A percentile compares a stretch with the other conserved stretches of the same genome.
phyloP scores from a whole-genome alignment of 2,797 vertebrate species.

The Chrosomus eos region DNA sequence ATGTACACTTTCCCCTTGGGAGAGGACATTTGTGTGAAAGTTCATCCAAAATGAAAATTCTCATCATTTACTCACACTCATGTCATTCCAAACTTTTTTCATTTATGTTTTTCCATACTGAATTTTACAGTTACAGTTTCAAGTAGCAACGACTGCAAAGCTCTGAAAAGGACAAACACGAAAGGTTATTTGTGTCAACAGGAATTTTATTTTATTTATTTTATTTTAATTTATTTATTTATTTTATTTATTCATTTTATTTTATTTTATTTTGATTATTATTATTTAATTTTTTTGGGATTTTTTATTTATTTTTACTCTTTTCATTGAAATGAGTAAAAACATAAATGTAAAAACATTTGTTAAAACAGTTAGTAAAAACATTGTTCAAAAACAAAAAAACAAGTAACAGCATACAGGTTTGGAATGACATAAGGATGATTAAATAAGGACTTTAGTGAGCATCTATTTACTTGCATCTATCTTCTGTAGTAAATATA shows the following conservation, averaged over 20 bases:
- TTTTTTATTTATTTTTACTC: not conserved
- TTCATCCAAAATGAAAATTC: not conserved
- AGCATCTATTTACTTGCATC: too few species aligned
- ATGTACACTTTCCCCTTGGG: conserved; percentile 53
- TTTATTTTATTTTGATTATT: too few species aligned
- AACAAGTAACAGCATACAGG: not conserved
- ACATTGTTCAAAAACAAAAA: not conserved
- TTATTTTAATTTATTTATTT: not conserved
- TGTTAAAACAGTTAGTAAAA: not conserved
- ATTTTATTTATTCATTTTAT: too few species aligned
- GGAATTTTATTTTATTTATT: not conserved
- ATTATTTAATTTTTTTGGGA: too few species aligned
- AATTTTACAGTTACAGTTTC: too few species aligned
- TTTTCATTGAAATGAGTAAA: not conserved
- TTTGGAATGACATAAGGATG: not conserved
- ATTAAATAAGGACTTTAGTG: too few species aligned
- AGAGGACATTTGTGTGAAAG: conserved; percentile 55
- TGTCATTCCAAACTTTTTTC: not conserved
- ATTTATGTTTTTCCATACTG: not conserved
- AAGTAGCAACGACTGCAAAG: too few species aligned
- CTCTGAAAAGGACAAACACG: not conserved
- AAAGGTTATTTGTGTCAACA: too few species aligned
- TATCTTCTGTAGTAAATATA: not conserved
- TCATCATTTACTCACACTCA: not conserved
- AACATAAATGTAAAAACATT: not conserved